phyloP scores from a whole-genome alignment of 2,113 vertebrate species.

The Petaurus breviceps region DNA sequence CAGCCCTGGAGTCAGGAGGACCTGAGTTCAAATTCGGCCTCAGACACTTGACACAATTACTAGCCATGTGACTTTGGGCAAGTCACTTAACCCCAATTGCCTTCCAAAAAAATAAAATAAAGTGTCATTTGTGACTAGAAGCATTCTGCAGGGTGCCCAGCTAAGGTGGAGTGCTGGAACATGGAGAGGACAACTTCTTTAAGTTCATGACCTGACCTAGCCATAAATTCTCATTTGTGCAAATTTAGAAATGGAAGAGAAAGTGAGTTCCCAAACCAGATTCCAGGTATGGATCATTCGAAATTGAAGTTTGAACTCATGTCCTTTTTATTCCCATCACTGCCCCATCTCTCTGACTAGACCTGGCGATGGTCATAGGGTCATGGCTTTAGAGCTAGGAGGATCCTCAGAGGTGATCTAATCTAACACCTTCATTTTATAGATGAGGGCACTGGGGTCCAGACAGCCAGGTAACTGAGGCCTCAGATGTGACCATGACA shows the following conservation, averaged over 20 bases:
- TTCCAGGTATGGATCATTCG: not conserved
- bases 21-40: too few relatives aligned
- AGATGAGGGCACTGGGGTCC: not conserved
- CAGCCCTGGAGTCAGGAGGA: too few relatives aligned
- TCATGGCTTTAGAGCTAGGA: not conserved
- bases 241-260: constrained; percentile 8
- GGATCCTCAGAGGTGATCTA: not conserved
- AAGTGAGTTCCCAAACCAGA: not conserved
- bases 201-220: not conserved
- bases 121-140: not conserved
- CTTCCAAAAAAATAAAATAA: too few relatives aligned
- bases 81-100: too few relatives aligned
- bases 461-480: not conserved
- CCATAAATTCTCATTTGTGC: not conserved
- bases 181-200: not conserved
- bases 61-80: too few relatives aligned
- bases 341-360: not conserved
- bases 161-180: not conserved
- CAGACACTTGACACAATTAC: too few relatives aligned
- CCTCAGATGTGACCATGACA: not conserved
- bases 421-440: not conserved
- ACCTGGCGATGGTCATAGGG: not conserved
- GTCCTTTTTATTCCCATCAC: not conserved
- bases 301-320: not conserved
- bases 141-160: not conserved